Evolutionary conservation across 2,797 vertebrate species (phyloP).

Genomic region (Megaceryle alcyon): DNA sequence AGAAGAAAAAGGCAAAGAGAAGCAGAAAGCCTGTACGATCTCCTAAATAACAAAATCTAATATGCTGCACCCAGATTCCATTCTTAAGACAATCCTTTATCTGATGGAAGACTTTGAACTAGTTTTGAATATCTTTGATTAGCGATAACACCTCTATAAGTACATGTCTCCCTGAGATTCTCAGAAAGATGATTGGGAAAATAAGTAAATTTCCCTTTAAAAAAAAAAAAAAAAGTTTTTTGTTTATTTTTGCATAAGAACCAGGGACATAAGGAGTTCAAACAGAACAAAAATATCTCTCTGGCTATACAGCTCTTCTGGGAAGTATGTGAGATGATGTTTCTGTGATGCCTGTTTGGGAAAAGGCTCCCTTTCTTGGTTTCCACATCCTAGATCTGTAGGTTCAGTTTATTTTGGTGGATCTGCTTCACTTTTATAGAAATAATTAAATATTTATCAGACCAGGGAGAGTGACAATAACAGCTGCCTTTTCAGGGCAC

Average conservation of each 20-base stretch:
- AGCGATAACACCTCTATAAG: neutral
- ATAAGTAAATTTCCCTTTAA: neutral
- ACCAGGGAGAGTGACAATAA: neutral
- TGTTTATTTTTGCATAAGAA: neutral
- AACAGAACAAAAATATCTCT: neutral
- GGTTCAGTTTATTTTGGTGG: neutral
- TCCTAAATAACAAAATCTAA: neutral
- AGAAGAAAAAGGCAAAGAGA: neutral
- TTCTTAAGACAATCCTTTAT: neutral
- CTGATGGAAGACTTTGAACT: neutral
- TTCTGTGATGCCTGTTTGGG: neutral
- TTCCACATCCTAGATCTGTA: neutral
- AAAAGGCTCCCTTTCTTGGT: neutral
- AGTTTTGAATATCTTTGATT: neutral
- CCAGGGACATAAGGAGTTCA: neutral
- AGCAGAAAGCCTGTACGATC: neutral
- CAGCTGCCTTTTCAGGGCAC: neutral
- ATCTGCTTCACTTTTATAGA: neutral
- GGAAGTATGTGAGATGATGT: neutral
- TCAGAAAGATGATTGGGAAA: neutral
- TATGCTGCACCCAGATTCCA: neutral
- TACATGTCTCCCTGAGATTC: neutral
- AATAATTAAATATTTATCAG: neutral
- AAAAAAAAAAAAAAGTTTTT: accelerated
- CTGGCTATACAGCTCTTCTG: neutral